Evolutionary conservation across 2,113 vertebrate species (phyloP), one percentile per base, ranked within the genome.

Genomic region (Varanus salvator): DNA sequence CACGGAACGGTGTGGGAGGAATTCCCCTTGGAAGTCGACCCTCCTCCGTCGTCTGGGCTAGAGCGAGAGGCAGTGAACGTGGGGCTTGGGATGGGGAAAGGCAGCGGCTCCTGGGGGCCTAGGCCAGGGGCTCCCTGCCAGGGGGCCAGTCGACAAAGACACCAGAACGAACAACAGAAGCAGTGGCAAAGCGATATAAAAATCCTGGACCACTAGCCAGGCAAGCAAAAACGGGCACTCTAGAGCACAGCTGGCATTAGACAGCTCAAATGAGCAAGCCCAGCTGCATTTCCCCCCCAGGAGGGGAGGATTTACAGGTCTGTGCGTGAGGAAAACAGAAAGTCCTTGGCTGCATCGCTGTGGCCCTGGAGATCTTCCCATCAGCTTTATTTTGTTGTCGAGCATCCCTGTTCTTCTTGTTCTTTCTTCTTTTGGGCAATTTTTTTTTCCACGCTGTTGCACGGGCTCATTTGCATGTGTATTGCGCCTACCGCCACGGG

Each of bases 381-480:
- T 38, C 4, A 72, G 57, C 7, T 44, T 48, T 75, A 11, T 89
- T 48, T 74, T 44, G 34, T 91, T 15, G 75, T 92, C 90, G 89
- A 94, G 94, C 93, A 94, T 94, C 94, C 85, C 84, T 93, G 91
- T 92, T 91, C 94, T 93, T 87, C 89, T 95, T 96, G 92, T 95
- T 66, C 21, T 21, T 4, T 4, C 3, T 44, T 38, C 3, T 11
- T 3, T 17, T 76, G 75, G 75, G 17, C 12, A 31, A 64, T 12
- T 34, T 25, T 66, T 95, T 96, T 94, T 94, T 91, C 88, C 75
- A n/a, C 92, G 96, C 96, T 80, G 96, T 27, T 95, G 96, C 96
- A 94, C 95, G 95, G 93, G 94, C 97, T 98, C 97, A 98, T 98
- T 98, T 98, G 96, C 98, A 98, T 98, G 97, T 97, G 97, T 97